These are phyloP conservation scores for Tamias sibiricus DNA, from an alignment of 2,113 vertebrate genomes.

Conservation along the genomic window DNA sequence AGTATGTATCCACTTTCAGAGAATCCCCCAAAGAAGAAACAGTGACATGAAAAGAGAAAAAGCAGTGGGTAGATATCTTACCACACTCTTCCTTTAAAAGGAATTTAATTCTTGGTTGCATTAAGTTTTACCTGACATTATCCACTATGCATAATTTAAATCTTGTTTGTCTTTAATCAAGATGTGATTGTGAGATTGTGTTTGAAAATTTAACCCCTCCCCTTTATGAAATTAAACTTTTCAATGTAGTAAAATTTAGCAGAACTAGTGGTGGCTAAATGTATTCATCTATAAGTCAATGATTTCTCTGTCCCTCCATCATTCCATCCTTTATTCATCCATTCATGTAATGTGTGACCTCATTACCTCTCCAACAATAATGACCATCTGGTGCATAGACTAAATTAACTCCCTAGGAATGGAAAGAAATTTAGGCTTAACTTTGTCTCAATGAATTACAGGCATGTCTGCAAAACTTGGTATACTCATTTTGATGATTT, in stretches of 20 bases:
- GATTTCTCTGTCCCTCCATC: conserved; percentile 46
- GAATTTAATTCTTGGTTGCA: background rate
- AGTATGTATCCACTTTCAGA: background rate
- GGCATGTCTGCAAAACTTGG: conserved; percentile 59
- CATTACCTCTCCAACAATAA: conserved; percentile 74
- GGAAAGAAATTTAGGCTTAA: conserved; percentile 65
- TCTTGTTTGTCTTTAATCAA: conserved; percentile 68
- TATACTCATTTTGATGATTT: conserved; percentile 58
- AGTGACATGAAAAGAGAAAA: background rate
- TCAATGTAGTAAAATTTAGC: conserved; percentile 67
- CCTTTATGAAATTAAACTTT: conserved; percentile 69
- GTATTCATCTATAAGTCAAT: conserved; percentile 72
- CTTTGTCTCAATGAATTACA: conserved; percentile 73
- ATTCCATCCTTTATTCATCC: conserved; percentile 41
- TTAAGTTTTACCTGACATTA: conserved; percentile 44
- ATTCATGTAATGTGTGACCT: conserved; percentile 62
- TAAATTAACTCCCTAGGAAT: conserved; percentile 72
- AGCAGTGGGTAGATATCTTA: background rate
- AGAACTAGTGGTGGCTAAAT: conserved; percentile 51
- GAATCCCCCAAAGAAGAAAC: background rate
- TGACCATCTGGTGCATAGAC: conserved; percentile 71
- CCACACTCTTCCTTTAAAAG: background rate
- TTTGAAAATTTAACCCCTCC: conserved; percentile 63
- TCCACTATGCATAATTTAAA: conserved; percentile 64
- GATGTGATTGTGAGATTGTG: conserved; percentile 52